Conservation (phyloP, 1,140 invertebrate species). For the Trachelipus rathkii region DNA sequence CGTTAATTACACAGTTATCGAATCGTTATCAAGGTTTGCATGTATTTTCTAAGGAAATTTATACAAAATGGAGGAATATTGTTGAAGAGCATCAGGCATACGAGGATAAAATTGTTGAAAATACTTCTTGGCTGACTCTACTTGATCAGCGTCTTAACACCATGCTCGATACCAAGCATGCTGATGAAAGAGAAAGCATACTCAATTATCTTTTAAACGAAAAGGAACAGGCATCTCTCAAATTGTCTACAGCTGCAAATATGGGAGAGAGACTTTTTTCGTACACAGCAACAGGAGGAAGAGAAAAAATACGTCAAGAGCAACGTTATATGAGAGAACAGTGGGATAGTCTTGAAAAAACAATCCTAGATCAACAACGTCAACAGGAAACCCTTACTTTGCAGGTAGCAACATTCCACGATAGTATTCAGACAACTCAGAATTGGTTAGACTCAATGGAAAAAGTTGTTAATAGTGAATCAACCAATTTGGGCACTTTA, state of each 20-base stretch:
- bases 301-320: constrained; percentile 80
- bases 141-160: constrained; percentile 68
- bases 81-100: constrained; percentile 79
- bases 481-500: constrained; percentile 64
- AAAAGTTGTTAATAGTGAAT: constrained; percentile 68
- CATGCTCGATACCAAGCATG: constrained; percentile 48
- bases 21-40: constrained; percentile 81
- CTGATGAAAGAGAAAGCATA: constrained; percentile 60
- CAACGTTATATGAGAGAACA: constrained; percentile 62
- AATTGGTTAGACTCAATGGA: constrained; percentile 85
- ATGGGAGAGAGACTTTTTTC: constrained; percentile 81
- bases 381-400: constrained; percentile 76
- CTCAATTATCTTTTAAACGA: constrained; percentile 74
- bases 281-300: constrained; percentile 81
- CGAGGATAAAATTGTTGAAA: constrained; percentile 68
- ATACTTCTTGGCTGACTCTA: constrained; percentile 69
- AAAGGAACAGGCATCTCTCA: constrained; percentile 74
- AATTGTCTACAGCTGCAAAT: constrained; percentile 65
- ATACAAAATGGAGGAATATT: constrained; percentile 77
- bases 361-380: constrained; percentile 51
- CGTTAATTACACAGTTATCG: constrained; percentile 80
- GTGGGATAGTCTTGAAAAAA: constrained; percentile 51
- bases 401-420: constrained; percentile 78
- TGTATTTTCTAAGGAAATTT: constrained; percentile 77
- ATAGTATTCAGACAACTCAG: constrained; percentile 72